Evolutionary conservation across 2,888 invertebrate genomes (phyloP).

Genomic region (Papilio protenor): DNA sequence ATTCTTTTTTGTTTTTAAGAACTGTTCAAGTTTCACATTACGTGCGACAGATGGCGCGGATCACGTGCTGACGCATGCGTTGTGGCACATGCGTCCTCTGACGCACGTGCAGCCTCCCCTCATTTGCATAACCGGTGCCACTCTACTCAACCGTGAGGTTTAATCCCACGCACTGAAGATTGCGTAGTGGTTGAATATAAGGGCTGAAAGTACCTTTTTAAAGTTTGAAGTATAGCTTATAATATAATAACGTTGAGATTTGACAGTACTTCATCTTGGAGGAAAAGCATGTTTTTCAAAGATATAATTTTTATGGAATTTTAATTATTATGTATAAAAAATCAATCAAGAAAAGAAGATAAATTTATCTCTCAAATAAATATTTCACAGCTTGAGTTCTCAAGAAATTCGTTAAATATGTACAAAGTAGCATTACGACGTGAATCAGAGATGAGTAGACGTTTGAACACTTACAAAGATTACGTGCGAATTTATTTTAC

Average conservation of each 20-base stretch:
- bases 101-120: conserved; percentile 36
- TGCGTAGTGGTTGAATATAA: not conserved
- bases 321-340: no score
- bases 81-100: conserved; percentile 19
- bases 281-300: no score
- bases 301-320: no score
- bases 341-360: no score
- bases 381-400: not conserved
- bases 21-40: conserved; percentile 16
- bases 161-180: conserved; percentile 23
- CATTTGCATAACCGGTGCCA: conserved; percentile 31
- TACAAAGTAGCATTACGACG: conserved; percentile 6
- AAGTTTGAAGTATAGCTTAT: not conserved
- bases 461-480: not conserved
- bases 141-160: conserved; percentile 11
- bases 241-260: not conserved
- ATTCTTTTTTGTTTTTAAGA: not conserved
- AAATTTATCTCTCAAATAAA: no score
- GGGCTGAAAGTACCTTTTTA: not conserved
- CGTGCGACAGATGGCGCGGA: conserved; percentile 28
- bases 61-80: conserved; percentile 33
- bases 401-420: conserved; percentile 4
- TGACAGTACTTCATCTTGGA: no score
- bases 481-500: not conserved
- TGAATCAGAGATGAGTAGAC: not conserved